Evolutionary conservation across 2,888 invertebrate species (phyloP).

Genomic region (Drosophila trichaetosa): DNA sequence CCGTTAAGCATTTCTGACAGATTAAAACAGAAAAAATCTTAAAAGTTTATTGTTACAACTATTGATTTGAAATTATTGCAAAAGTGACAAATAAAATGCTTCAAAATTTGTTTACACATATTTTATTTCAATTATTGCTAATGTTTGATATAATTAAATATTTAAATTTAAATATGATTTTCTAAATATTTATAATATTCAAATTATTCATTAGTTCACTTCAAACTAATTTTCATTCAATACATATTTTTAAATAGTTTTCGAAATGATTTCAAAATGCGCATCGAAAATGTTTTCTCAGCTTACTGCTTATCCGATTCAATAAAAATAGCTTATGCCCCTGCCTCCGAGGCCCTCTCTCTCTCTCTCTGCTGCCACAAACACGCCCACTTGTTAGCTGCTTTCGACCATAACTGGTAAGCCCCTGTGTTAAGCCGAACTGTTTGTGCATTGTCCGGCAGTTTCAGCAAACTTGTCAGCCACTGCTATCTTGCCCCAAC

Average conservation of each 20-base stretch:
- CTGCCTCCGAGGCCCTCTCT: neutral
- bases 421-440: conserved; percentile 24
- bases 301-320: neutral
- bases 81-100: accelerated
- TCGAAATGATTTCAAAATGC: neutral
- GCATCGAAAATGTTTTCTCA: neutral
- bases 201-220: neutral
- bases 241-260: neutral
- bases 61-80: neutral
- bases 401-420: conserved; percentile 11
- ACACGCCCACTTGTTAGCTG: conserved; percentile 8
- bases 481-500: neutral
- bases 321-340: conserved; percentile 9
- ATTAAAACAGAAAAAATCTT: neutral
- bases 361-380: neutral
- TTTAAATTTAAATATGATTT: accelerated
- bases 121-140: neutral
- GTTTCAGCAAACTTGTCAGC: conserved; percentile 46
- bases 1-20: neutral
- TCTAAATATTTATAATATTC: neutral
- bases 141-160: neutral
- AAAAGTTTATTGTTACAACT: neutral
- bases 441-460: conserved; percentile 44
- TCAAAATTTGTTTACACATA: neutral
- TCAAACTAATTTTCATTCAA: neutral